Base-by-base conservation (phyloP, 1,140 invertebrate species). In the Bombus polaris region DNA sequence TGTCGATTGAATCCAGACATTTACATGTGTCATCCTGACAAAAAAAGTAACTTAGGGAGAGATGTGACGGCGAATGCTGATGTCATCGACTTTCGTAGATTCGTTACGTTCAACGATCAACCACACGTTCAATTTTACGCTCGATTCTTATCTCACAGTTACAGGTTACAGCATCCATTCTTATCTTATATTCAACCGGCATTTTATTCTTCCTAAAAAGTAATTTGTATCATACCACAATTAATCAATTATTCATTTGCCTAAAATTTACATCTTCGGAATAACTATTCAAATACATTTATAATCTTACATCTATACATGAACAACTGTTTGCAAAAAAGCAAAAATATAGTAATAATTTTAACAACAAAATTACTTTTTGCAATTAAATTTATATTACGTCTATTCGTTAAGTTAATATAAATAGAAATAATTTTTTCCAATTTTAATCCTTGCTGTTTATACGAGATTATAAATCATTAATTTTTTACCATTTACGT, bases 21-120 rank as follows among this genome's bases (percentile, higher is more conserved):
- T 53, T 85, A 53, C 47, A 53, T 53, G 32, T 59, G 77, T 85
- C 13, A 81, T 66, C 0, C 57, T 18, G 28, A 37, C 37, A 83
- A 83, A 76, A 83, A 53, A 83, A 35, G 53, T 74, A 42, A 83
- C 66, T 39, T 57, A 76, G 44, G 47, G 53, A 62, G 73, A 62
- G 35, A 66, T 53, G 77, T 71, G 74, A 80, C 88, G 84, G 87
- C 84, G 87, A 90, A 91, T 78, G 78, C 80, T 92, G 90, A 91
- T 90, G 90, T 92, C 92, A 92, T 91, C 91, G 86, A 71, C 75
- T 91, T 91, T 89, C 77, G 71, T 84, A 74, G 39, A 42, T 37
- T 44, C 12, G 25, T 9, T 76, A 79, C 13, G 57, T 76, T 62
- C 3, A 28, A 37, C 8, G 47, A 53, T 53, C 18, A 53, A 35